These are phyloP conservation scores for Dryobotodes eremita DNA, from an alignment of 2,888 invertebrate species.

Conservation along the genomic window DNA sequence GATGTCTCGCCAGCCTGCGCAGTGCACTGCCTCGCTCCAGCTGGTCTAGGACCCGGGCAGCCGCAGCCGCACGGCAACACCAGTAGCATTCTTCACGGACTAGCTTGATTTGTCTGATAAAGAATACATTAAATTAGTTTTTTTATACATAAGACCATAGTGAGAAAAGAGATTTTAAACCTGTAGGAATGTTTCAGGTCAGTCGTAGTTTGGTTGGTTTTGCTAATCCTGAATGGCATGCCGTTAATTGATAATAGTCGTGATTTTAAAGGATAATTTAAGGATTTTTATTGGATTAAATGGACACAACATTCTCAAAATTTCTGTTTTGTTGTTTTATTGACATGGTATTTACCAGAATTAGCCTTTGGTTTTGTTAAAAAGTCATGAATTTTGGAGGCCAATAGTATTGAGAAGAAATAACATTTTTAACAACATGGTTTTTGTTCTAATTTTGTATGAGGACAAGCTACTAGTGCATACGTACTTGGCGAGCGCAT, in stretches of 20 bases:
- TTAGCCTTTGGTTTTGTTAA: background rate
- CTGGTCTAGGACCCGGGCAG: slow-evolving; percentile 94
- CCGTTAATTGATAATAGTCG: background rate
- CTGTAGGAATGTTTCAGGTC: background rate
- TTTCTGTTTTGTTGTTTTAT: background rate
- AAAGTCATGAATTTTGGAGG: background rate
- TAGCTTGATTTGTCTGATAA: slow-evolving; percentile 72
- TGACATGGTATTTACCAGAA: background rate
- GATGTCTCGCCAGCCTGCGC: slow-evolving; percentile 91
- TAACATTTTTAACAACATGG: background rate
- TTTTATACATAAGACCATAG: background rate
- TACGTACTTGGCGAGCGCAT: slow-evolving; percentile 67
- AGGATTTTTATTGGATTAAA: background rate
- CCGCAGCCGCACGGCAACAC: slow-evolving; percentile 95
- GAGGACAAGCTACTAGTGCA: background rate
- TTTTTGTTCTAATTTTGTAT: background rate
- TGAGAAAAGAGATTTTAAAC: background rate
- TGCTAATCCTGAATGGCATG: background rate
- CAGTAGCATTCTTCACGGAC: slow-evolving; percentile 87
- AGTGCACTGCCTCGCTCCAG: slow-evolving; percentile 95
- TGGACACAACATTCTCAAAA: background rate
- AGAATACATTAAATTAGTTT: no score
- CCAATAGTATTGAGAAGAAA: background rate
- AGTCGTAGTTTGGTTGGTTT: background rate
- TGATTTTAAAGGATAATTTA: background rate